These are phyloP conservation scores for Pangasianodon hypophthalmus DNA, from an alignment of 2,113 vertebrate species.

Conservation along the genomic window DNA sequence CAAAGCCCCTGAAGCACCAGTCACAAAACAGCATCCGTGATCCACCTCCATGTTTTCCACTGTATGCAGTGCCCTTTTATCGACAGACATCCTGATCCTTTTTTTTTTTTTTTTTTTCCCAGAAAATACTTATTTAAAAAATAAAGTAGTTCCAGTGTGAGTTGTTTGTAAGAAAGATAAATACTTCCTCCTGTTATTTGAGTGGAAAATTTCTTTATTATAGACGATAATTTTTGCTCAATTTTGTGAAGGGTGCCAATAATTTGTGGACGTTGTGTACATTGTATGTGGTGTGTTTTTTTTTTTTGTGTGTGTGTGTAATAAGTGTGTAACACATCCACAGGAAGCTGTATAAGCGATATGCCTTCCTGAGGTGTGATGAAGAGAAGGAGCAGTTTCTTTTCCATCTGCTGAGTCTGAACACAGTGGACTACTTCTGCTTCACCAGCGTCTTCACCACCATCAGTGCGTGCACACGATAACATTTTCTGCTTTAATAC, in stretches of 20 bases:
- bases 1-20: neutral
- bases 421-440: slow-evolving; percentile 97
- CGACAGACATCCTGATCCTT: no score
- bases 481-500: neutral
- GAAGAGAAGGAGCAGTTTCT: slow-evolving; percentile 97
- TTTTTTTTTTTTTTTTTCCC: no score
- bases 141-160: neutral
- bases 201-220: neutral
- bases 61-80: neutral
- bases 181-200: neutral
- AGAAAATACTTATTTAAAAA: neutral
- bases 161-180: neutral
- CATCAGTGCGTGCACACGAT: slow-evolving; percentile 76
- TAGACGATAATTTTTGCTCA: neutral
- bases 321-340: slow-evolving; percentile 1
- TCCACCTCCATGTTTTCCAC: neutral
- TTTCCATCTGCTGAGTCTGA: slow-evolving; percentile 94
- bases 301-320: neutral
- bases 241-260: neutral
- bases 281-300: neutral
- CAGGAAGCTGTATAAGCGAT: slow-evolving; percentile 95
- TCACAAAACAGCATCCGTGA: neutral
- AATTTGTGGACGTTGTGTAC: neutral
- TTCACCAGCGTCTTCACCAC: slow-evolving; percentile 95
- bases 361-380: slow-evolving; percentile 93